Base-by-base conservation (phyloP, 2,113 vertebrate genomes). In the Cygnus buccinator region DNA sequence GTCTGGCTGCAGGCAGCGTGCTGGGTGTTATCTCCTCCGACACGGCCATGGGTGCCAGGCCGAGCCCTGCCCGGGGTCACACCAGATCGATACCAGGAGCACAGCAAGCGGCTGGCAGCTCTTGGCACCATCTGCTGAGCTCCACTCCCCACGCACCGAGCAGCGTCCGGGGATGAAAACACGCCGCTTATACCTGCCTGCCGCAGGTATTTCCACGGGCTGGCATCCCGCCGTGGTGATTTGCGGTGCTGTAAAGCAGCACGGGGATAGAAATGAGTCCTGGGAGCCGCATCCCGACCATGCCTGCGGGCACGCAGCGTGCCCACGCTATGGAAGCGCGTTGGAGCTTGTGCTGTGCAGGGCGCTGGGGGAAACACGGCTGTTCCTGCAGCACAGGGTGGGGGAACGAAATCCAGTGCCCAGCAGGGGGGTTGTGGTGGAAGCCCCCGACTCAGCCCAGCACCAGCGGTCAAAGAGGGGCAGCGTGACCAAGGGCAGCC, bases 81-180 rank as follows among this genome's bases (percentile, higher is more conserved):
- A 31, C 43, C 0, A 29, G 94, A 91, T 78, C 94, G 75, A 11
- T 3, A 33, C 91, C 17, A 68, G 44, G 84, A 41, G 37, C 23
- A 26, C 37, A 65, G 25, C 41, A 20, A 50, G 58, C 44, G 15
- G 76, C n/a, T 95, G 90, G 92, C 94, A 92, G 95, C 92, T 96
- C 90, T 76, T 81, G 83, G 90, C 61, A 80, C 90, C 90, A 93
- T 95, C 87, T 96, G 95, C 93, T 62, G 88, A 93, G 77, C 63
- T 84, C 84, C 33, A 86, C 93, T 84, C 88, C 59, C 93, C 85
- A 88, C 43, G 79, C 79, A 31, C 79, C 77, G 44, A 88, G 83
- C 72, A 89, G 79, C 1, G 16, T 77, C 68, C 78, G 59, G 80
- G 93, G 94, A 80, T 63, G 13, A 71, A 88, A 96, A 35, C 4